Conservation (phyloP, 2,888 invertebrate species). For the Sceliomorpha sp. region DNA sequence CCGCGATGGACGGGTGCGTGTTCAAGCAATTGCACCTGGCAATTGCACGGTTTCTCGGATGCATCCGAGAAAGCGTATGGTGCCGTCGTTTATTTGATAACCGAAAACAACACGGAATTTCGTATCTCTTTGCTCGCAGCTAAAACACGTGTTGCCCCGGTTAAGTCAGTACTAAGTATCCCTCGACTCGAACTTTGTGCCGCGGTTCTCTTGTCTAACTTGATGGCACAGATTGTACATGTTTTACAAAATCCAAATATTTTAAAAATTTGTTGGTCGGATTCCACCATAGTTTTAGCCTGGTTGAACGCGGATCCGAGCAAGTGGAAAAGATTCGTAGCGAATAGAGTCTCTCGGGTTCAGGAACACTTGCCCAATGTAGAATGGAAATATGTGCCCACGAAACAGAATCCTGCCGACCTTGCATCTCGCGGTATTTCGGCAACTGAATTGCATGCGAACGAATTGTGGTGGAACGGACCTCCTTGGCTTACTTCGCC, state of each 20-base stretch:
- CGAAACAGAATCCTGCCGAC: conserved; percentile 9
- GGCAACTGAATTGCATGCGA: not conserved
- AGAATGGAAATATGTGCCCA: conserved; percentile 7
- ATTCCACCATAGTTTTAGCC: conserved; percentile 9
- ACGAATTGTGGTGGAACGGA: conserved; percentile 9
- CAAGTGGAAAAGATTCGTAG: conserved; percentile 10
- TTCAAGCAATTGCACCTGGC: not conserved
- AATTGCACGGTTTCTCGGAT: conserved; percentile 12
- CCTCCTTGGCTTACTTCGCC: not conserved
- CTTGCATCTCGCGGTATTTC: conserved; percentile 6
- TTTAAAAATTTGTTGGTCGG: conserved; percentile 5
- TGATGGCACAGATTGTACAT: not conserved
- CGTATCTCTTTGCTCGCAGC: conserved; percentile 21
- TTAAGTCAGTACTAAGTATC: conserved; percentile 25
- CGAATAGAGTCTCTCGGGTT: conserved; percentile 3
- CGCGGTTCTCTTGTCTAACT: conserved; percentile 21
- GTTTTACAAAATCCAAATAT: not conserved
- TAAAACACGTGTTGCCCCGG: conserved; percentile 38
- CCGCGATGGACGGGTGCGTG: no score
- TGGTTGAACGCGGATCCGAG: conserved; percentile 4
- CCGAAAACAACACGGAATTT: no score
- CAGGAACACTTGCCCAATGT: conserved; percentile 3
- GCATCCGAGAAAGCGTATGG: conserved; percentile 1
- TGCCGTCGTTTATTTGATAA: no score
- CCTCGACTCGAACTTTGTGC: conserved; percentile 37